Percentiles rank a stretch among this genome's conserved stretches.
These are phyloP conservation scores for Phylloscopus whistleri DNA, from an alignment of 2,113 vertebrate species.

Conservation along the genomic window DNA sequence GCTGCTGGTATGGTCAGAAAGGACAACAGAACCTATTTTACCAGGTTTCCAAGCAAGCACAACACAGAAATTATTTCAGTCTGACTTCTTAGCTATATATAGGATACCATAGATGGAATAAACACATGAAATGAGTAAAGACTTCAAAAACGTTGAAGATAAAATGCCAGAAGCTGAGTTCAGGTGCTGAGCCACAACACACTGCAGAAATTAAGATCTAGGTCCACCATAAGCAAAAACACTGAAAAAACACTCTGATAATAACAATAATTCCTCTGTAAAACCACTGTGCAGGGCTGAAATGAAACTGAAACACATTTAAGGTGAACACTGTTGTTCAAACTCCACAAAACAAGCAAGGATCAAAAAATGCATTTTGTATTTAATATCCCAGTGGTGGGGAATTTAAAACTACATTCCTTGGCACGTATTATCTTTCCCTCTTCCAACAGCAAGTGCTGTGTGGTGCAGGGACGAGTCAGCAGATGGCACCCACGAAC, in stretches of 20 bases:
- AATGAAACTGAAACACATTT: background rate
- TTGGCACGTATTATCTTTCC: accelerated
- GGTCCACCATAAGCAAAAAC: background rate
- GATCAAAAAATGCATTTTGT: background rate
- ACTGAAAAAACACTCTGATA: background rate
- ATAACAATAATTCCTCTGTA: background rate
- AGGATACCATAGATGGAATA: background rate
- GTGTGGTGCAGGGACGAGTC: background rate
- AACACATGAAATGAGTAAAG: background rate
- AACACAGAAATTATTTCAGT: background rate
- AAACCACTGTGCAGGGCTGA: background rate
- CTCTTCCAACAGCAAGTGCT: background rate
- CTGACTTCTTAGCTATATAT: background rate
- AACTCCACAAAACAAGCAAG: background rate
- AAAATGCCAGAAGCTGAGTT: background rate
- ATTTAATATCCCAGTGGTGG: background rate
- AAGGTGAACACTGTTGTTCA: background rate
- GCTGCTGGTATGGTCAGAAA: background rate
- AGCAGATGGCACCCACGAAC: constrained; percentile 51
- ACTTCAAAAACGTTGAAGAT: background rate
- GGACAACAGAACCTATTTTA: background rate
- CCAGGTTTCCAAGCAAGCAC: background rate
- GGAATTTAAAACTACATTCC: background rate
- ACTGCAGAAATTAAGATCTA: background rate
- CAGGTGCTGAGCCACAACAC: background rate